phyloP scores from a whole-genome alignment of 2,113 vertebrate genomes.

The Rhabdomys dilectus region DNA sequence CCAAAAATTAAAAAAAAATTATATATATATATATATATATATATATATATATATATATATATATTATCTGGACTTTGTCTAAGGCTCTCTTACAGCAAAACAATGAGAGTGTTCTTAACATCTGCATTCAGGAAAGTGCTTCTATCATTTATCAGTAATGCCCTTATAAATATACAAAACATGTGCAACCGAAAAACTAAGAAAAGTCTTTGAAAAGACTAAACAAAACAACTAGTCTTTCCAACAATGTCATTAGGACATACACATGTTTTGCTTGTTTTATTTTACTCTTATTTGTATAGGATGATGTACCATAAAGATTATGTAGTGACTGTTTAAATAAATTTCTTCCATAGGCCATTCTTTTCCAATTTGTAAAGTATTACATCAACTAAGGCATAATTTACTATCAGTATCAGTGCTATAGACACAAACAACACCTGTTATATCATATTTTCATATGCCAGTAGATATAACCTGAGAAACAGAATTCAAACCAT shows the following conservation, averaged over 20 bases:
- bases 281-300: not conserved
- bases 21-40: too few species aligned
- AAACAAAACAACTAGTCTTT: not conserved
- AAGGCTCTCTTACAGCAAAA: not conserved
- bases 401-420: not conserved
- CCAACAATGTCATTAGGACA: not conserved
- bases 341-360: not conserved
- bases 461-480: not conserved
- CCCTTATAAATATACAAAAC: not conserved
- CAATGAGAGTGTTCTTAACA: not conserved
- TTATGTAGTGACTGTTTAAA: not conserved
- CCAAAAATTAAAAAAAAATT: not conserved
- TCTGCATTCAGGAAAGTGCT: not conserved
- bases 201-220: not conserved
- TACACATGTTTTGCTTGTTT: not conserved
- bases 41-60: too few species aligned
- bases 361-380: not conserved
- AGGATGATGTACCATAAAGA: not conserved
- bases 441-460: not conserved
- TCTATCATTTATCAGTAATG: not conserved
- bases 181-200: not conserved
- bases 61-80: not conserved
- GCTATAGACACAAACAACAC: not conserved
- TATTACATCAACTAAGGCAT: not conserved
- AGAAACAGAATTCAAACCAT: not conserved